Evolutionary conservation across 2,888 invertebrate genomes (phyloP), one percentile per base, ranked within the genome.

Genomic region (Pseudanteris insignis): DNA sequence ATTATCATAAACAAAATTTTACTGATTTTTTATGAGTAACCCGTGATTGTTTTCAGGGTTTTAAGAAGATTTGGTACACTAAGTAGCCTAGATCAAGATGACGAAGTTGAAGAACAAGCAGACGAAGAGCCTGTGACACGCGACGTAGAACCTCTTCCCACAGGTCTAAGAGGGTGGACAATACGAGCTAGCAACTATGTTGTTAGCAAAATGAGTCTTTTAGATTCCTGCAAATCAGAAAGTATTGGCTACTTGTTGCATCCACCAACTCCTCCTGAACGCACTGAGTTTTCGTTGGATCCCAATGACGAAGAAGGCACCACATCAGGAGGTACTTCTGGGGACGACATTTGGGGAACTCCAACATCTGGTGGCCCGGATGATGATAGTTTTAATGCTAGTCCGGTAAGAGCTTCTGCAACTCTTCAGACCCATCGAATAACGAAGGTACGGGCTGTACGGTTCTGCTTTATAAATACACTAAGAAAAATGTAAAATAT

Each of bases 261-360:
- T 18, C 77, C 79, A 1, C 78, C 79, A 0, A 72, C 72, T 2
- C 79, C 79, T 2, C 78, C 78, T 1, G 79, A 79, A 32, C 71
- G 79, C 43, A 78, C 78, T 1, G 79, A 79, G 55, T 75, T 71
- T 44, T 77, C 78, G 0, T 61, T 79, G 24, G 79, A 79, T 21
- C 72, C 74, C 2, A 77, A 77, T 21, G 85, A 85, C 69, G 91
- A 91, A 67, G 92, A 92, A 55, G 89, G 89, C 2, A 92, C 92
- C 72, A 91, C 90, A 0, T 92, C 92, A 32, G 92, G 90, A 0
- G 92, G 89, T 0, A 89, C 88, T 0, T 92, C 91, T 2, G 92
- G 91, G 0, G 92, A 92, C 77, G 92, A 93, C 71, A 89, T 92
- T 13, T 93, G 92, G 92, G 92, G 92, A 0, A 92, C 92, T 0